Evolutionary conservation across 2,888 invertebrate genomes (phyloP).

Genomic region (Lepidocyrtoides sp.): DNA sequence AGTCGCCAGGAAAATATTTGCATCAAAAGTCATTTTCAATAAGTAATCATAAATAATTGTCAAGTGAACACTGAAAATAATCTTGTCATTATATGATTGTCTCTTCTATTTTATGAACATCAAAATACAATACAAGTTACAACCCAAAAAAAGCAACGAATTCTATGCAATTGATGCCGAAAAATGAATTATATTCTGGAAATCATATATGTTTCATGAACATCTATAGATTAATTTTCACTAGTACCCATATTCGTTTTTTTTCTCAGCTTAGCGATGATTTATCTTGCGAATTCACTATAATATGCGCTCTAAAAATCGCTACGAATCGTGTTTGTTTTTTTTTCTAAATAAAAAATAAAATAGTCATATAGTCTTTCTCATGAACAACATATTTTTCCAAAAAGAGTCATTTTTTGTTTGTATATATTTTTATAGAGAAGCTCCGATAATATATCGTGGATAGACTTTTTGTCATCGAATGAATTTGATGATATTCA

Average conservation of each 20-base stretch:
- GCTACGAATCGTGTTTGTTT: neutral
- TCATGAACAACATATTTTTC: conserved; percentile 66
- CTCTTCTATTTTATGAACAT: neutral
- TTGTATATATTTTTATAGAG: conserved; percentile 1
- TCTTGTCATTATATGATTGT: neutral
- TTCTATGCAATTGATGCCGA: too few species aligned
- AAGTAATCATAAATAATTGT: neutral
- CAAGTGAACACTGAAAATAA: conserved; percentile 8
- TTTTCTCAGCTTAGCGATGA: neutral
- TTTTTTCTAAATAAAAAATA: neutral
- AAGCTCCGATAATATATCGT: conserved; percentile 37
- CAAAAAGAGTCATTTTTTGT: conserved; percentile 36
- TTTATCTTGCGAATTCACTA: conserved; percentile 12
- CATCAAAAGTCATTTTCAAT: too few species aligned
- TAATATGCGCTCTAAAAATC: neutral
- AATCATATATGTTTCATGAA: neutral
- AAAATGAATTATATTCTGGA: too few species aligned
- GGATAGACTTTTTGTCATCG: conserved; percentile 19
- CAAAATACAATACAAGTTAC: too few species aligned
- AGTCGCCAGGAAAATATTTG: too few species aligned
- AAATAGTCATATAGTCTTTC: conserved; percentile 66
- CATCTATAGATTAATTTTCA: neutral
- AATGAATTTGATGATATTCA: neutral
- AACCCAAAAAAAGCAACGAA: neutral
- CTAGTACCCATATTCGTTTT: conserved; percentile 26